Percentiles rank a stretch among this genome's conserved stretches.
Conservation (phyloP, 2,113 vertebrate genomes). For the Ptyas mucosa region DNA sequence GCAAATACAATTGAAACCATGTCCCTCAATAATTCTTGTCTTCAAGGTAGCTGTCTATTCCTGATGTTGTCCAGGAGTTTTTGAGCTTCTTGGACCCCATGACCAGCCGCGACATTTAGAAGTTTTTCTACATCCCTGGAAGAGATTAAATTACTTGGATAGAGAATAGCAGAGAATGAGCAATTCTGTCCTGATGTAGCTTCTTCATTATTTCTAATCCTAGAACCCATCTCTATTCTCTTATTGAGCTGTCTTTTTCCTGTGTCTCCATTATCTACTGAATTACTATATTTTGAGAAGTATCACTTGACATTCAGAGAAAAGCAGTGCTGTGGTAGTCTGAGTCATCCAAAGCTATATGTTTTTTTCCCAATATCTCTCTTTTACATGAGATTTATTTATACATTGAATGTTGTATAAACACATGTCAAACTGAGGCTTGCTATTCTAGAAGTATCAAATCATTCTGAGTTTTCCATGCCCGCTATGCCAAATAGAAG, state of each 20-base stretch:
- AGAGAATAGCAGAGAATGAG: neutral
- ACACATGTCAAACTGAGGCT: neutral
- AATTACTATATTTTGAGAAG: neutral
- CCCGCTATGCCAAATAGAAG: neutral
- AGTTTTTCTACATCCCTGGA: constrained; percentile 57
- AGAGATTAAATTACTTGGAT: neutral
- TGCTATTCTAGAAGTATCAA: neutral
- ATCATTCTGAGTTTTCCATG: neutral
- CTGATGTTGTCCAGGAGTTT: constrained; percentile 56
- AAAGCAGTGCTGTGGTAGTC: neutral
- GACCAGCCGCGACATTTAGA: constrained; percentile 53
- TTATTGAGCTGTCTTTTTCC: neutral
- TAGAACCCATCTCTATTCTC: constrained; percentile 2
- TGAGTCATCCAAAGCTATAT: neutral
- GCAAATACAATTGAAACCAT: accelerated
- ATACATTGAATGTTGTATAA: neutral
- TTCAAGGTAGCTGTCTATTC: constrained; percentile 49
- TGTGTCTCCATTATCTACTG: neutral
- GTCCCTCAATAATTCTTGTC: accelerated
- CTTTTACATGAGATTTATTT: neutral
- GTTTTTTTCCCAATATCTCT: neutral
- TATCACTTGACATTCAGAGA: neutral
- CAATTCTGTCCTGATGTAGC: neutral
- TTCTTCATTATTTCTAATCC: neutral
- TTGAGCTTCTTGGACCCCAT: constrained; percentile 47